Evolutionary conservation across 2,888 invertebrate genomes (phyloP), one percentile per base, ranked within the genome.

Genomic region (Hirtodrosophila confusa): DNA sequence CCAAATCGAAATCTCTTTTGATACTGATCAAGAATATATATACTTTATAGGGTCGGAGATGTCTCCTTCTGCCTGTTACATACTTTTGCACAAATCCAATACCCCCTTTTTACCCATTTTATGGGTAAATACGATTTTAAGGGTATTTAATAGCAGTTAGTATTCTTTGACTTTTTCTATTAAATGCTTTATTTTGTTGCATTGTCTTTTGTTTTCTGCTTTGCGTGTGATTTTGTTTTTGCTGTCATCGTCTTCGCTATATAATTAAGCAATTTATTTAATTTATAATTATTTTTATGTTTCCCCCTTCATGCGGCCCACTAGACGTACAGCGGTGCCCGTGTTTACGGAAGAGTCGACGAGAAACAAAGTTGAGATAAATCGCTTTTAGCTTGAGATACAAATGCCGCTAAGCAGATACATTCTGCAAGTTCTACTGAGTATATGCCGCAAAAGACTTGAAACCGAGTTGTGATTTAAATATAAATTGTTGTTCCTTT

Each of bases 321-420:
- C 29, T 62, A 89, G 89, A 23, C 88, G 90, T 31, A 63, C 72
- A 43, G 76, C 50, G 29, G 86, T 89, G 36, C 88, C 89, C 7
- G 79, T 90, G 40, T 70, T 86, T 11, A 74, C 47, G 62, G 89
- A 83, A 55, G 78, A 65, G 33, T 43, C 75, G 40, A 80, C 56
- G n/a, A 43, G 17, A 72, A 86, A 69, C 51, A 80, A 82, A 73
- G 63, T 78, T 60, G 88, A 89, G 75, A 86, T 89, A 58, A 83
- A 85, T 75, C 89, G 88, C 49, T 88, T 86, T 65, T 89, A 83
- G 67, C 29, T 36, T 36, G 23, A 39, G 55, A 41, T 45, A 10
- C 41, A 24, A 27, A 12, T 33, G 10, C 31, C 53, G 37, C 47
- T 35, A 12, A 53, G 7, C 11, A 45, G 36, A 41, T 57, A 33